These are phyloP conservation scores for Trachops cirrhosus DNA, from an alignment of 2,797 vertebrate species.

Conservation along the genomic window DNA sequence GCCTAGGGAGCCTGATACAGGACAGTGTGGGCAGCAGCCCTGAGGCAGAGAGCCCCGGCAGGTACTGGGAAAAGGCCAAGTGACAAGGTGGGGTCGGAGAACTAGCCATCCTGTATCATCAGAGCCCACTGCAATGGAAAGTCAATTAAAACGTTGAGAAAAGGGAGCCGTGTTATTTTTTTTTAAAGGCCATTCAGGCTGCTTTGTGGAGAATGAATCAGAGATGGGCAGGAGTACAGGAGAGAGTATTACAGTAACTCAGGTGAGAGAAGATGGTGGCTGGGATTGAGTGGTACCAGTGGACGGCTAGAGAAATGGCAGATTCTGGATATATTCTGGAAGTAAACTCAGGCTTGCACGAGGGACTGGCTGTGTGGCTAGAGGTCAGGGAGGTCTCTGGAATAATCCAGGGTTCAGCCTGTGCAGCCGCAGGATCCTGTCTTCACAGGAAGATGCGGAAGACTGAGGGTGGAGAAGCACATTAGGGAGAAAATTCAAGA, in stretches of 20 bases:
- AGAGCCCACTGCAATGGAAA: neutral
- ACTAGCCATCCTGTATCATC: neutral
- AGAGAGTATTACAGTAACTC: neutral
- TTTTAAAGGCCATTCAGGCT: neutral
- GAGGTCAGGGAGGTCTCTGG: neutral
- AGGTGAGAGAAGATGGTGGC: neutral
- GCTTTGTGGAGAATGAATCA: neutral
- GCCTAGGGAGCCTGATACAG: neutral
- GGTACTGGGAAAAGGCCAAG: neutral
- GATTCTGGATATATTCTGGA: neutral
- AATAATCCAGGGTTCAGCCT: neutral
- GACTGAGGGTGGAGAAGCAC: neutral
- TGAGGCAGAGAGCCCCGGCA: neutral
- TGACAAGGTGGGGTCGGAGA: neutral
- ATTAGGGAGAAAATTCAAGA: neutral
- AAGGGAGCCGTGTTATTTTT: neutral
- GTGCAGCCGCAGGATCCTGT: neutral
- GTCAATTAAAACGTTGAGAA: neutral
- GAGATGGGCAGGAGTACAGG: neutral
- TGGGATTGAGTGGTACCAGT: neutral
- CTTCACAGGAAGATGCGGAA: neutral
- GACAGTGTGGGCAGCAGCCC: neutral
- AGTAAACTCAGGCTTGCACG: neutral
- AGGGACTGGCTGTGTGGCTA: neutral
- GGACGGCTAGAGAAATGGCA: neutral